Conservation (phyloP, 2,888 invertebrate genomes). For the Dryomyza anilis region DNA sequence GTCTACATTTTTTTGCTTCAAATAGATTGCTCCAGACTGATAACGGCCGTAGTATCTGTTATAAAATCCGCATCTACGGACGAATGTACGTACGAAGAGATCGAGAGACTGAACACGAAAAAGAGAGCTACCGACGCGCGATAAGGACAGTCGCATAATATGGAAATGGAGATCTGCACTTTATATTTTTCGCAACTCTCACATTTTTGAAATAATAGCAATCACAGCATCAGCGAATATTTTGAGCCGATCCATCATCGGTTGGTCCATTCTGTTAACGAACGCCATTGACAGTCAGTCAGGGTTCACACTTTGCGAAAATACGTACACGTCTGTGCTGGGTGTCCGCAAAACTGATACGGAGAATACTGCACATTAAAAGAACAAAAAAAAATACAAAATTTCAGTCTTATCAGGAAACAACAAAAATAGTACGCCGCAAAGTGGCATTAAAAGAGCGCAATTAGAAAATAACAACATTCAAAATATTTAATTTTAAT, state of each 20-base stretch:
- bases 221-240: slow-evolving; percentile 16
- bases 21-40: slow-evolving; percentile 14
- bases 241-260: slow-evolving; percentile 5
- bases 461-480: background rate
- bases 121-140: background rate
- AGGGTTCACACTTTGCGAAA: slow-evolving; percentile 32
- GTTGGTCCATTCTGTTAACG: slow-evolving; percentile 20
- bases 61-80: slow-evolving; percentile 1
- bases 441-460: background rate
- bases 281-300: slow-evolving; percentile 31
- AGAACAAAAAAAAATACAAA: background rate
- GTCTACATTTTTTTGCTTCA: background rate
- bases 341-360: no score
- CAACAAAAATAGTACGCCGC: background rate
- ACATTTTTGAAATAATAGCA: slow-evolving; percentile 19
- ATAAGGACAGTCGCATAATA: background rate
- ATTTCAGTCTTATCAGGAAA: background rate
- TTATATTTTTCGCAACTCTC: background rate
- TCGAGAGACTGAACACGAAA: background rate
- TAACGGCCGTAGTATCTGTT: slow-evolving; percentile 1
- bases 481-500: background rate
- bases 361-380: no score
- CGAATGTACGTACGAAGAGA: no score
- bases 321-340: no score
- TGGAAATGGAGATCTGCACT: background rate